Base-by-base conservation (phyloP, 2,888 invertebrate genomes). In the Drosophila hawaiiensis region DNA sequence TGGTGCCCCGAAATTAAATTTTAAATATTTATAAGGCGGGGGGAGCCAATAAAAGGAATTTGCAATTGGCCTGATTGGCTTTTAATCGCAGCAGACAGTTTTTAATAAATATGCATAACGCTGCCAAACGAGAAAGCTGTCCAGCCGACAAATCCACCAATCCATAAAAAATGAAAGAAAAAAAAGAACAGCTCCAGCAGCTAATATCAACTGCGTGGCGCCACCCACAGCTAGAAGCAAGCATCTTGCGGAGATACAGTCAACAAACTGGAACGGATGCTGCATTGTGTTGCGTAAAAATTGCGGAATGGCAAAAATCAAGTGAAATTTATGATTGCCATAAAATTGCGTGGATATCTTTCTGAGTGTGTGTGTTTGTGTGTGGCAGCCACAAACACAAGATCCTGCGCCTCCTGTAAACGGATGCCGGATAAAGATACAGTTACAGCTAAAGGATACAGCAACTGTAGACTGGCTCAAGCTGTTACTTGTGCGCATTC, bases 61-160 rank as follows among this genome's bases (percentile, higher is more conserved):
- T 80, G 80, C 84, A 86, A 88, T 89, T 86, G 82, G 87, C 82
- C 83, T 82, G 89, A 88, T 88, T 88, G 87, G 84, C 87, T 88
- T 88, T 88, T 88, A 88, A 88, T 87, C 87, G 87, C 87, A 82
- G 83, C 87, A 88, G 89, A 89, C 89, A 87, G 83, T 87, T 88
- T 88, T 89, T 84, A 89, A 87, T 88, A 88, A 88, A 88, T 88
- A 88, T 88, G 89, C 89, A 88, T 89, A 87, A 83, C 83, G 79
- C 66, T 64, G 68, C 70, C 74, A 47, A 53, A 35, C 50, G 39
- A 55, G 35, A 16, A 56, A 28, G 35, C 39, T 60, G 49, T 35
- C 60, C 60, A 60, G 60, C 49, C 60, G 25, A 33, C 49, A 50
- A 41, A 31, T 35, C 29, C 33, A 22, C 29, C 60, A 67, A 65